phyloP scores from a whole-genome alignment of 2,888 invertebrate species.

The Podotricha telesiphe region DNA sequence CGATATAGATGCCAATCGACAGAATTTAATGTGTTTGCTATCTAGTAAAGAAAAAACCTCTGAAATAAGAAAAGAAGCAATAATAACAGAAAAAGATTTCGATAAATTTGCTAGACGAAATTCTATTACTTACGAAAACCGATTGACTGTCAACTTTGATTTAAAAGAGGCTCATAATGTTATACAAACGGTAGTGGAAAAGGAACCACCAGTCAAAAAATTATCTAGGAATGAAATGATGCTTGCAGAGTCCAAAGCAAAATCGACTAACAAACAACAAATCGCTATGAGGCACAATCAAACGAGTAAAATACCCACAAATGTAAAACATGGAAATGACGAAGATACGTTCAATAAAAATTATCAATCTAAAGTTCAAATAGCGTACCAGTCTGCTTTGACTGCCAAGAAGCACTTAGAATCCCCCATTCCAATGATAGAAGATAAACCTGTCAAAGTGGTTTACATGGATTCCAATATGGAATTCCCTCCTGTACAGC shows the following conservation, averaged over 20 bases:
- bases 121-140: conserved; percentile 72
- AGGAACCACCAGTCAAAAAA: conserved; percentile 57
- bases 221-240: conserved; percentile 59
- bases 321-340: conserved; percentile 49
- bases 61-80: conserved; percentile 60
- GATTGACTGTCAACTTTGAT: conserved; percentile 69
- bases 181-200: conserved; percentile 64
- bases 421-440: conserved; percentile 70
- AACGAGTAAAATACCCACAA: conserved; percentile 52
- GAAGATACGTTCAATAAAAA: conserved; percentile 63
- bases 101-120: conserved; percentile 77
- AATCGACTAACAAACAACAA: conserved; percentile 56
- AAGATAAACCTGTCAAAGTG: conserved; percentile 78
- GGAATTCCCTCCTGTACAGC: conserved; percentile 59
- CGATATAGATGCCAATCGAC: conserved; percentile 49
- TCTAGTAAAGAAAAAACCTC: conserved; percentile 56
- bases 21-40: conserved; percentile 41
- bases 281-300: conserved; percentile 51
- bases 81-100: conserved; percentile 78
- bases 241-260: conserved; percentile 59
- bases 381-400: conserved; percentile 71
- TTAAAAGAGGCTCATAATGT: conserved; percentile 64
- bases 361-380: conserved; percentile 71
- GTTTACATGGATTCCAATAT: conserved; percentile 66
- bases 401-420: conserved; percentile 70